These are phyloP conservation scores for Notospermus geniculatus DNA, from an alignment of 1,140 invertebrate species.

Conservation along the genomic window DNA sequence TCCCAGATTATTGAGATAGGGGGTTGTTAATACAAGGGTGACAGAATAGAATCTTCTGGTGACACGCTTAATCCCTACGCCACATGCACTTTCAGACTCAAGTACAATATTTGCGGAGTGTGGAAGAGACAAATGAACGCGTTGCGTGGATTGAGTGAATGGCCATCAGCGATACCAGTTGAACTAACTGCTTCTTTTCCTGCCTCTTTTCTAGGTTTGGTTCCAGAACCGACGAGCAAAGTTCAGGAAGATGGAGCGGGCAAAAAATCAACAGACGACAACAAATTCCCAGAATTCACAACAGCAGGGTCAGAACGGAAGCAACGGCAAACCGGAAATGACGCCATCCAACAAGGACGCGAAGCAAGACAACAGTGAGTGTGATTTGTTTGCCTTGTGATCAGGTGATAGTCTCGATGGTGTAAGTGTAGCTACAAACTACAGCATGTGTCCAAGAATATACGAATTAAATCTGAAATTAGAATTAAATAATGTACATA, in stretches of 20 bases:
- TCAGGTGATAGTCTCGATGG: not conserved
- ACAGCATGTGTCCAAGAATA: too few species aligned
- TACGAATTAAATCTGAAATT: too few species aligned
- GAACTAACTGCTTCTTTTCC: too few species aligned
- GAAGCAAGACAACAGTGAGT: constrained; percentile 4
- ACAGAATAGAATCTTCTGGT: too few species aligned
- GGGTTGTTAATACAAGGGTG: too few species aligned
- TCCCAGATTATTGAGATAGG: too few species aligned
- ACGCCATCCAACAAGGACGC: not conserved
- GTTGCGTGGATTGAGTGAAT: not conserved
- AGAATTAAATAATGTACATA: too few species aligned
- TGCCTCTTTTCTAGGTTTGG: constrained; percentile 73
- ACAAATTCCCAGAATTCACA: not conserved
- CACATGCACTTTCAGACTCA: too few species aligned
- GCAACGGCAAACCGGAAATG: constrained; percentile 10
- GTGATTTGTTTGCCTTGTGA: not conserved
- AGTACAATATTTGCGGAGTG: too few species aligned
- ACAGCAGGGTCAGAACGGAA: constrained; percentile 3
- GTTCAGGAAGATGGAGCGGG: constrained; percentile 56
- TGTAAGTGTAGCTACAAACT: not conserved
- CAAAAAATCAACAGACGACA: constrained; percentile 32
- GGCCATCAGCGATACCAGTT: too few species aligned
- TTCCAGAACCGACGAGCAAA: constrained; percentile 91
- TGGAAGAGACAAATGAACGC: not conserved
- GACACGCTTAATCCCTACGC: too few species aligned